These are phyloP conservation scores for Premnoplex brunnescens DNA, from an alignment of 2,797 vertebrate species.

Conservation along the genomic window DNA sequence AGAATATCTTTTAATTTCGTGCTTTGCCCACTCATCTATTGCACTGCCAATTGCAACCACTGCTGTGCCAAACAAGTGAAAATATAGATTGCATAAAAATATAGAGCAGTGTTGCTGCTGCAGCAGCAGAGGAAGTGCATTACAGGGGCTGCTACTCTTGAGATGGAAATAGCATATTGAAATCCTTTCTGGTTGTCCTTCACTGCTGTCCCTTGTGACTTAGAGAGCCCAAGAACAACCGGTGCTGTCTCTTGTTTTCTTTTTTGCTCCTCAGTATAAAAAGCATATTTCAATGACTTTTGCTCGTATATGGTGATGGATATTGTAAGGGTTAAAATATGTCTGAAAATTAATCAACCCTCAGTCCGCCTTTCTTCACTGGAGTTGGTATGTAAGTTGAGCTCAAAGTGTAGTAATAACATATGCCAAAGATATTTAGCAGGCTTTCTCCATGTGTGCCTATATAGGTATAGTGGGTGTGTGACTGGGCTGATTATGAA, in stretches of 20 bases:
- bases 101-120: not conserved
- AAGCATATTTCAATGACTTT: not conserved
- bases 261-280: not conserved
- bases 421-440: constrained; percentile 32
- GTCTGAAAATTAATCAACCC: constrained; percentile 3
- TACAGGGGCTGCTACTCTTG: not conserved
- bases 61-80: constrained; percentile 8
- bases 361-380: not conserved
- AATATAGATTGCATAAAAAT: constrained; percentile 24
- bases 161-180: constrained; percentile 7
- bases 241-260: not conserved
- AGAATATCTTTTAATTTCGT: constrained; percentile 43
- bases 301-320: not conserved
- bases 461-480: not conserved
- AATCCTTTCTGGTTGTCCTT: not conserved
- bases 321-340: not conserved
- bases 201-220: not conserved
- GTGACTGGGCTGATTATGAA: not conserved
- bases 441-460: not conserved
- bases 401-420: constrained; percentile 11
- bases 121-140: not conserved
- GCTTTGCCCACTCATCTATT: constrained; percentile 48
- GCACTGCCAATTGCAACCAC: constrained; percentile 31
- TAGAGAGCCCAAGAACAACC: not conserved
- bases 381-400: constrained; percentile 12